Conservation (phyloP, 2,797 vertebrate genomes). For the Poeciliopsis gracilis region DNA sequence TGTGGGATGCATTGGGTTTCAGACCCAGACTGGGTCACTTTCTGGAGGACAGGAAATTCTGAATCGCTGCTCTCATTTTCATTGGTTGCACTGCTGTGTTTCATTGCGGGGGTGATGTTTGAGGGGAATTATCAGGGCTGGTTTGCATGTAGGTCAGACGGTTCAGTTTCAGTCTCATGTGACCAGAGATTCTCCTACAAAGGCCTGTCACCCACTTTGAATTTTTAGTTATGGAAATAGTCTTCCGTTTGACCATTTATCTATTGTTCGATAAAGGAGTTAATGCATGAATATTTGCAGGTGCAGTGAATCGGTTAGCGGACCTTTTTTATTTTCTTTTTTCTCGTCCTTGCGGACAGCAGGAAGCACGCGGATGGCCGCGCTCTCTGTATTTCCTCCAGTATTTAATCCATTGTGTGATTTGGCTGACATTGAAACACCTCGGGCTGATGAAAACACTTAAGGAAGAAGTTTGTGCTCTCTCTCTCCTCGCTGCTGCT, state of each 20-base stretch:
- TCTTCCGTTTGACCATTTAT: background rate
- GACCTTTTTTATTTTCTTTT: conserved; percentile 10
- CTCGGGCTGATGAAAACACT: conserved; percentile 36
- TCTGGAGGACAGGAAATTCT: background rate
- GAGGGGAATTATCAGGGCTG: too few species aligned
- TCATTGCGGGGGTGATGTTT: background rate
- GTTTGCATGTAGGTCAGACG: background rate
- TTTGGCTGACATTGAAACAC: conserved; percentile 64
- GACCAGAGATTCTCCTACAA: background rate
- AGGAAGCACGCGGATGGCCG: conserved; percentile 17
- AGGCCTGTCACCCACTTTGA: background rate
- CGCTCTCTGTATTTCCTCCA: conserved; percentile 43
- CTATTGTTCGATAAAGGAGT: background rate
- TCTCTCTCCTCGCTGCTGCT: conserved; percentile 22
- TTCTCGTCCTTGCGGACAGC: conserved; percentile 47
- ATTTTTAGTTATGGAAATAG: background rate
- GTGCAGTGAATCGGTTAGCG: conserved; percentile 23
- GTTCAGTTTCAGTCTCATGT: background rate
- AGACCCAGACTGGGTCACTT: background rate
- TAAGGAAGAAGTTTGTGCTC: conserved; percentile 27
- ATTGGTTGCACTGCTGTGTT: background rate
- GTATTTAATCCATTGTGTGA: conserved; percentile 50
- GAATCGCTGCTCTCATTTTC: background rate
- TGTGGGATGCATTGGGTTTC: background rate
- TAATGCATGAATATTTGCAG: background rate